Conservation (phyloP, 2,113 vertebrate genomes). For the Calidris pygmaea region DNA sequence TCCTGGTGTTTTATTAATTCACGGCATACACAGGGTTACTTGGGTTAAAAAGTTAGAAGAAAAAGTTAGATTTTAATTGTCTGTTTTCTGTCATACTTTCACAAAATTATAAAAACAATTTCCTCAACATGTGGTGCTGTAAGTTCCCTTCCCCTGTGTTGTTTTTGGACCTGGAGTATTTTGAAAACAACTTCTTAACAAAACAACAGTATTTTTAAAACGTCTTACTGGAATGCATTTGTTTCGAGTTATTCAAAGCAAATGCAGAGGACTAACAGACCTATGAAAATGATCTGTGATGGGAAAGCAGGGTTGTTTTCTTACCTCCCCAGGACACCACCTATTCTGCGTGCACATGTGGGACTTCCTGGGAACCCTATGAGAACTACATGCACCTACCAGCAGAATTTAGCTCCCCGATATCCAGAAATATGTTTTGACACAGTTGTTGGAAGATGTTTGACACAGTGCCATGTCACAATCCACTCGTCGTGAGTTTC, state of each 20-base stretch:
- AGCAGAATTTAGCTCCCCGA: background rate
- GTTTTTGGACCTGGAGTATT: slow-evolving; percentile 30
- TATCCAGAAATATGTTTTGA: background rate
- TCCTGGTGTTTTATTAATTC: background rate
- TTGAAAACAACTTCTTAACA: background rate
- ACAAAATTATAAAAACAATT: background rate
- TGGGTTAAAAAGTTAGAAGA: background rate
- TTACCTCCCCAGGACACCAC: background rate
- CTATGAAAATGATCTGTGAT: background rate
- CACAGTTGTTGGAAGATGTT: no score
- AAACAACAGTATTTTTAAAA: slow-evolving; percentile 39
- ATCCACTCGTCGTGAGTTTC: accelerated
- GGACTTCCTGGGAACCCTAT: background rate
- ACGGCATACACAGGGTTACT: background rate
- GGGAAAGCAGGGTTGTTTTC: background rate
- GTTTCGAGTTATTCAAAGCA: background rate
- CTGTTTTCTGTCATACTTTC: background rate
- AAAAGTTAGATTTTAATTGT: slow-evolving; percentile 1
- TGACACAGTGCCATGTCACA: background rate
- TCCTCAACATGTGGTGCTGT: background rate
- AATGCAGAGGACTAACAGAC: background rate
- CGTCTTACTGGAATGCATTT: slow-evolving; percentile 7
- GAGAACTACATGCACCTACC: background rate
- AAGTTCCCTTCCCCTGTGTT: background rate
- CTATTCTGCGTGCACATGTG: accelerated